Evolutionary conservation across 2,797 vertebrate species (phyloP).

Genomic region (Megaceryle alcyon): DNA sequence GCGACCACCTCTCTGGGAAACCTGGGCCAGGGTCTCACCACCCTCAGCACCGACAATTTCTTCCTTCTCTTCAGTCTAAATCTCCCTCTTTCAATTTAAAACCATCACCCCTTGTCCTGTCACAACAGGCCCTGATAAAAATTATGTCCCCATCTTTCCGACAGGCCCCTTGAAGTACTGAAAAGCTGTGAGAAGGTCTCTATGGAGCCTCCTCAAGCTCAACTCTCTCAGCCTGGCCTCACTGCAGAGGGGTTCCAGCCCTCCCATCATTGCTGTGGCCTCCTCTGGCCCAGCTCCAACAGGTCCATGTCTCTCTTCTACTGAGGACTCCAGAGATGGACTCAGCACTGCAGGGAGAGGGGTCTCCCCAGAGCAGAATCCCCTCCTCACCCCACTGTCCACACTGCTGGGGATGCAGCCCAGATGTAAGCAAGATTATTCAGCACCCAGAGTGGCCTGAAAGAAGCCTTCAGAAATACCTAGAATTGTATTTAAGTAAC

Average conservation of each 20-base stretch:
- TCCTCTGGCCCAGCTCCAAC: neutral
- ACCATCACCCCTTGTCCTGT: neutral
- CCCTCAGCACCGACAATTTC: neutral
- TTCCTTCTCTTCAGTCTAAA: neutral
- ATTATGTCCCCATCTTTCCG: neutral
- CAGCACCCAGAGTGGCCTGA: neutral
- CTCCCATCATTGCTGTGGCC: neutral
- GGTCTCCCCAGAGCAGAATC: neutral
- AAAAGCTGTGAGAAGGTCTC: too few relatives aligned
- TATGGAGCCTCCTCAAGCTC: neutral
- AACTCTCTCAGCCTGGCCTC: neutral
- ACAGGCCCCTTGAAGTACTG: neutral
- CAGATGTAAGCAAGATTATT: neutral
- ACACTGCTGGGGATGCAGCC: neutral
- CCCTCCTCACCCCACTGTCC: neutral
- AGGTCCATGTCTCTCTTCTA: neutral
- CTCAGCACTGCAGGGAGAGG: neutral
- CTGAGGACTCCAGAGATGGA: neutral
- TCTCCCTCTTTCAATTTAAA: neutral
- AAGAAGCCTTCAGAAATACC: neutral
- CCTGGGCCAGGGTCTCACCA: neutral
- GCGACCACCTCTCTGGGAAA: neutral
- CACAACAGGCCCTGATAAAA: neutral
- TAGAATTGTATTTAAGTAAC: neutral
- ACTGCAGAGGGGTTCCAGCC: neutral